Evolutionary conservation across 2,888 invertebrate genomes (phyloP).

Genomic region (Drosophila monieri): DNA sequence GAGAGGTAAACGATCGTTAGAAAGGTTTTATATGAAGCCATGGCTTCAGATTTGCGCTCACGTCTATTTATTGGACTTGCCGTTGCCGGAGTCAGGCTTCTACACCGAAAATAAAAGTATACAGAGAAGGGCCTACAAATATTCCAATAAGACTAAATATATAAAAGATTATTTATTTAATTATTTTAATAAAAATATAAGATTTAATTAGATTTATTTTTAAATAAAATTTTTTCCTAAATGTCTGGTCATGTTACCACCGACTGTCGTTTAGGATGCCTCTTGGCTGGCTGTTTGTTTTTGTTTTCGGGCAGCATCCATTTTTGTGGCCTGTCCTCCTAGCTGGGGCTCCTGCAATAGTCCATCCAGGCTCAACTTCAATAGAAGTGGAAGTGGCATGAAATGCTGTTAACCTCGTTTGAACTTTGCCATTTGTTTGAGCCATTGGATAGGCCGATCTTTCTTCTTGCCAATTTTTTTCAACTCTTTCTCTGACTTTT

Average conservation of each 20-base stretch:
- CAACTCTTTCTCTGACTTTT: conserved; percentile 43
- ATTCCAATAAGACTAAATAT: not conserved
- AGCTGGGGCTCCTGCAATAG: conserved; percentile 26
- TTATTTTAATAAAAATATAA: not conserved
- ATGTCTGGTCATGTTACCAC: conserved; percentile 69
- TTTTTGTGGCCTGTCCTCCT: conserved; percentile 65
- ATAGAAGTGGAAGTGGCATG: conserved; percentile 58
- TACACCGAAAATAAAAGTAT: not conserved
- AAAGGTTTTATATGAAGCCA: conserved; percentile 70
- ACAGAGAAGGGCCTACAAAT: not conserved
- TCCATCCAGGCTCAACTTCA: conserved; percentile 44
- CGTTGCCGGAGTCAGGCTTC: conserved; percentile 23
- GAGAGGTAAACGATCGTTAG: conserved; percentile 80
- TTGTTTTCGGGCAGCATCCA: conserved; percentile 62
- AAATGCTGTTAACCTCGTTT: conserved; percentile 80
- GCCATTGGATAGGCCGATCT: conserved; percentile 76
- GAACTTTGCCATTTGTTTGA: conserved; percentile 80
- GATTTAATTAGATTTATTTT: not conserved
- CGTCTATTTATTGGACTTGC: conserved; percentile 68
- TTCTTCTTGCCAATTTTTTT: conserved; percentile 45
- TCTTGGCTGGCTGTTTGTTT: conserved; percentile 66
- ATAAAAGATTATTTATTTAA: too few relatives aligned
- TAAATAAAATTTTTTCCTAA: not conserved
- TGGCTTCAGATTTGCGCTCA: conserved; percentile 72
- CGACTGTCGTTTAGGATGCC: conserved; percentile 73